These are phyloP conservation scores for Acrobasis suavella DNA, from an alignment of 2,888 invertebrate species.

Conservation along the genomic window DNA sequence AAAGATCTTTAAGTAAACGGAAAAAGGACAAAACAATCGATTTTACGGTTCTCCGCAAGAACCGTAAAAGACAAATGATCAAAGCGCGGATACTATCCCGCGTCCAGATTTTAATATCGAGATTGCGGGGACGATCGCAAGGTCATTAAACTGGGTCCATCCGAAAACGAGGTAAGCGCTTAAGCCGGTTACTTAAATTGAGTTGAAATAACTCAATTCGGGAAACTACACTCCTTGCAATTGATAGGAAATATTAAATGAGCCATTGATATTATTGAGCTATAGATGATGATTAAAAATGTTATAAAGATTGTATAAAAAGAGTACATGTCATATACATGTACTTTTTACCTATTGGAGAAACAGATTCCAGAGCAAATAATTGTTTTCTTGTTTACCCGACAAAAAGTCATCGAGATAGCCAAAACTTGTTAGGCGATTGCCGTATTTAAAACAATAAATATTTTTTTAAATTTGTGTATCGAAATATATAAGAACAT, in stretches of 20 bases:
- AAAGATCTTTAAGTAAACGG: conserved; percentile 5
- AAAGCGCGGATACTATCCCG: conserved; percentile 44
- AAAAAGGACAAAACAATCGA: conserved; percentile 43
- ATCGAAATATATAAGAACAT: no score
- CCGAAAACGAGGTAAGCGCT: conserved; percentile 46
- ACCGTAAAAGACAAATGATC: conserved; percentile 65
- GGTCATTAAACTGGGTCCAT: conserved; percentile 51
- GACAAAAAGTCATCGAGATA: no score
- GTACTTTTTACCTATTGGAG: no score
- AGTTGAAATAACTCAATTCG: conserved; percentile 32
- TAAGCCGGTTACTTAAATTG: conserved; percentile 45
- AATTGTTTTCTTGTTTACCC: no score
- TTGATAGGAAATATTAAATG: background rate
- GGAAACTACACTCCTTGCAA: conserved; percentile 3
- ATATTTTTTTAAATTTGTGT: no score
- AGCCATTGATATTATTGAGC: background rate
- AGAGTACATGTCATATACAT: no score
- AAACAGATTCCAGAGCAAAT: no score
- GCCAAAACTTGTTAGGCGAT: no score
- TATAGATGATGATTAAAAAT: no score
- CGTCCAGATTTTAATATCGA: conserved; percentile 55
- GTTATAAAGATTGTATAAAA: no score
- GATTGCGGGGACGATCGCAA: conserved; percentile 48
- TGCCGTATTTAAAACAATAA: no score
- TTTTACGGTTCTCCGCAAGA: conserved; percentile 60